Conservation (phyloP, 2,113 vertebrate genomes). For the Sinosuthora webbiana region DNA sequence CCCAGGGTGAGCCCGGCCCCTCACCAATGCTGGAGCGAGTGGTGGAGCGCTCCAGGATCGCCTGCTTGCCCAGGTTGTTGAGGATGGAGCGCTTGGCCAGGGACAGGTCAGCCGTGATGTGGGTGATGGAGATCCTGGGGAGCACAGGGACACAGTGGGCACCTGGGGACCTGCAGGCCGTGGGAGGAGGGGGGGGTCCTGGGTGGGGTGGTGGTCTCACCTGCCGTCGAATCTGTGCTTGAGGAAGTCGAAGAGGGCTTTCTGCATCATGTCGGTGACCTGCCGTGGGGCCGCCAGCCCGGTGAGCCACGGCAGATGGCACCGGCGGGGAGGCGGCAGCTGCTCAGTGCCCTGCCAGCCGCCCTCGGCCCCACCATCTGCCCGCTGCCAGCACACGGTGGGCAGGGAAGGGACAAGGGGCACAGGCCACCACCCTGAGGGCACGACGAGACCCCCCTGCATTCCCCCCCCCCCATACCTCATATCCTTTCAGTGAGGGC, state of each 20-base stretch:
- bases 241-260: constrained; percentile 95
- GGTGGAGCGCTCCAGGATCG: constrained; percentile 94
- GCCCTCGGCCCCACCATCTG: not conserved
- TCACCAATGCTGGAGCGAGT: constrained; percentile 94
- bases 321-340: not conserved
- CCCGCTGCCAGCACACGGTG: accelerated
- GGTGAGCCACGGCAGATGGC: not conserved
- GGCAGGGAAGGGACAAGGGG: not conserved
- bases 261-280: constrained; percentile 99
- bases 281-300: constrained; percentile 24
- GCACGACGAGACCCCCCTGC: accelerated
- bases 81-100: constrained; percentile 95
- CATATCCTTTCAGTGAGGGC: constrained; percentile 94
- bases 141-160: not conserved
- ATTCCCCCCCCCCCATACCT: constrained; percentile 68
- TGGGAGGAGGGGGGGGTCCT: accelerated
- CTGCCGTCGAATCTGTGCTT: constrained; percentile 96
- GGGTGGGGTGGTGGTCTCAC: constrained; percentile 60
- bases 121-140: constrained; percentile 92
- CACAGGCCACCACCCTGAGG: not conserved
- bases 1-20: accelerated
- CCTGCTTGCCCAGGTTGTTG: constrained; percentile 89
- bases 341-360: not conserved
- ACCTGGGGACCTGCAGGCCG: accelerated
- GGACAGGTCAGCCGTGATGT: constrained; percentile 93